A percentile compares a stretch with the other conserved stretches of the same genome.
Conservation (phyloP, 2,888 invertebrate genomes). For the Eupithecia inturbata region DNA sequence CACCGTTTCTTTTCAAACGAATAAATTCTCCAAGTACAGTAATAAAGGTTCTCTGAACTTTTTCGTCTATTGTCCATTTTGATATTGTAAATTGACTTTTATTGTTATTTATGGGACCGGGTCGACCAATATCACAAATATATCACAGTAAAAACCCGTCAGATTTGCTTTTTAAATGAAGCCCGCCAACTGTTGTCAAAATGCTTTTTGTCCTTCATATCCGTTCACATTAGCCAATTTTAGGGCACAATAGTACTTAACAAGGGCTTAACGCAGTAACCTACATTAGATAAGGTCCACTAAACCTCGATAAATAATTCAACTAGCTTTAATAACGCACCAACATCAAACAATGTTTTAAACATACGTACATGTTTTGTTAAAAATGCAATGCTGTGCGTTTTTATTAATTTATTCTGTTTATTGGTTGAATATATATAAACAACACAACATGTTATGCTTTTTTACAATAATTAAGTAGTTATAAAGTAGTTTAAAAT, state of each 20-base stretch:
- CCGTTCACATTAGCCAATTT: constrained; percentile 65
- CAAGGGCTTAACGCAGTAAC: constrained; percentile 39
- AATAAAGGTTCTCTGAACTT: constrained; percentile 27
- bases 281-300: constrained; percentile 36
- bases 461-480: neutral
- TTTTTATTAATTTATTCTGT: neutral
- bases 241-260: constrained; percentile 68
- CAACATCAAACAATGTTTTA: constrained; percentile 38
- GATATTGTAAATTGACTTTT: constrained; percentile 37
- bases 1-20: constrained; percentile 15
- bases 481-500: neutral
- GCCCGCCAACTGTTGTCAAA: constrained; percentile 51
- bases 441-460: neutral
- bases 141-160: constrained; percentile 38
- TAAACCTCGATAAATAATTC: constrained; percentile 44
- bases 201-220: constrained; percentile 56
- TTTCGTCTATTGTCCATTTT: constrained; percentile 30
- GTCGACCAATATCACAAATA: constrained; percentile 33
- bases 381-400: constrained; percentile 34
- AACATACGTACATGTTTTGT: constrained; percentile 16
- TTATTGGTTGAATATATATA: neutral
- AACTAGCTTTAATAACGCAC: constrained; percentile 28
- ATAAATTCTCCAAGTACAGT: constrained; percentile 17
- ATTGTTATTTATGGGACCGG: constrained; percentile 41
- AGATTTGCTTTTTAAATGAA: constrained; percentile 54